phyloP scores from a whole-genome alignment of 2,888 invertebrate species.

The Gortyna flavago region DNA sequence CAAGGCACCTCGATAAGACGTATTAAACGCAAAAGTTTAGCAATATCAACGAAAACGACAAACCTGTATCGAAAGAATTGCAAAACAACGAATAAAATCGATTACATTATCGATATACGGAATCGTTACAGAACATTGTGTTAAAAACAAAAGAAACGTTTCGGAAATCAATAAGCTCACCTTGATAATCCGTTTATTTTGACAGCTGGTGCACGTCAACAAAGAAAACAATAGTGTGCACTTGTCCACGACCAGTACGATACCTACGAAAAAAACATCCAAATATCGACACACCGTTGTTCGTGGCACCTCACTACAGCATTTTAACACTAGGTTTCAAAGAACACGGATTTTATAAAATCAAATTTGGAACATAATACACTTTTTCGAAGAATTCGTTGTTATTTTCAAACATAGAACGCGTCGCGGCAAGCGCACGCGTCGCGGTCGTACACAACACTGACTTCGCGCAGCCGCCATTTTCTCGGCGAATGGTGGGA shows the following conservation, averaged over 20 bases:
- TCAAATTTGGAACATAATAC: slow-evolving; percentile 60
- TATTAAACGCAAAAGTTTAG: slow-evolving; percentile 49
- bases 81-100: slow-evolving; percentile 36
- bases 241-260: slow-evolving; percentile 50
- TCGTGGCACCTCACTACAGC: slow-evolving; percentile 32
- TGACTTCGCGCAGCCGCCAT: slow-evolving; percentile 81
- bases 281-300: slow-evolving; percentile 32
- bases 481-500: slow-evolving; percentile 84
- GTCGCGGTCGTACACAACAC: slow-evolving; percentile 82
- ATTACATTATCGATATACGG: slow-evolving; percentile 31
- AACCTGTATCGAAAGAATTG: slow-evolving; percentile 41
- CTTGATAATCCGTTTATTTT: slow-evolving; percentile 84
- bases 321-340: slow-evolving; percentile 41
- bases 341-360: slow-evolving; percentile 40
- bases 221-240: slow-evolving; percentile 76
- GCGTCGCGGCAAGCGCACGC: slow-evolving; percentile 80
- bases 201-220: slow-evolving; percentile 84
- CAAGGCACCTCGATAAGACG: slow-evolving; percentile 54
- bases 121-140: slow-evolving; percentile 32
- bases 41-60: slow-evolving; percentile 47
- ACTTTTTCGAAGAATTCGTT: slow-evolving; percentile 69
- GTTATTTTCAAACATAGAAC: slow-evolving; percentile 65
- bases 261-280: slow-evolving; percentile 10
- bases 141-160: slow-evolving; percentile 68
- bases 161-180: slow-evolving; percentile 80